A percentile compares a stretch with the other conserved stretches of the same genome.
These are phyloP conservation scores for Chrysochloris asiatica DNA, from an alignment of 2,113 vertebrate species.

Conservation along the genomic window DNA sequence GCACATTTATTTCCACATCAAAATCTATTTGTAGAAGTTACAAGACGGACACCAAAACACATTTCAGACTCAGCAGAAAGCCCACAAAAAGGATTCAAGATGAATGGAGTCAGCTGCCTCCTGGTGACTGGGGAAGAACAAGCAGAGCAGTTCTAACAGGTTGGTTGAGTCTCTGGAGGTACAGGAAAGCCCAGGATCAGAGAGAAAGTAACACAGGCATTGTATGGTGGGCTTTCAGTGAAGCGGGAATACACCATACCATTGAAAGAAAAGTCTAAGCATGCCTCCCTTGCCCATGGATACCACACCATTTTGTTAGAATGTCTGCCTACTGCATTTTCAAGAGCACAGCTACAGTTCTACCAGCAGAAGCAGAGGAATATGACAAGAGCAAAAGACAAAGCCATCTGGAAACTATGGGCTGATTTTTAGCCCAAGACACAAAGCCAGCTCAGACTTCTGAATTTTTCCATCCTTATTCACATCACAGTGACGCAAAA, in stretches of 20 bases:
- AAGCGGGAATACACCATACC: background rate
- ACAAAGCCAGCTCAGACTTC: slow-evolving; percentile 94
- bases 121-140: background rate
- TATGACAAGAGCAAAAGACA: background rate
- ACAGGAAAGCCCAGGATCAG: background rate
- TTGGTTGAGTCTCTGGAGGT: background rate
- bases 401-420: slow-evolving; percentile 63
- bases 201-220: background rate
- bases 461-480: slow-evolving; percentile 98
- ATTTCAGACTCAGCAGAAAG: background rate
- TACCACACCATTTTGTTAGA: background rate
- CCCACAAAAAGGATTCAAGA: background rate
- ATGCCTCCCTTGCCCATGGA: background rate
- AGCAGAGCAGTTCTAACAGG: background rate
- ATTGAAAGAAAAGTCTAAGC: background rate
- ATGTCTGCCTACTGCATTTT: background rate
- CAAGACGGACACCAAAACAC: background rate
- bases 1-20: slow-evolving; percentile 50
- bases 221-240: background rate
- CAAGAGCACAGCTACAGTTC: slow-evolving; percentile 66
- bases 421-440: slow-evolving; percentile 92
- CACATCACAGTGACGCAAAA: slow-evolving; percentile 93
- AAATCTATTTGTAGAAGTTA: background rate
- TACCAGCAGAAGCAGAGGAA: slow-evolving; percentile 48
- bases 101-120: background rate